Evolutionary conservation across 1,140 invertebrate species (phyloP), one percentile per base, ranked within the genome.

Genomic region (Stegodyphus dumicola): DNA sequence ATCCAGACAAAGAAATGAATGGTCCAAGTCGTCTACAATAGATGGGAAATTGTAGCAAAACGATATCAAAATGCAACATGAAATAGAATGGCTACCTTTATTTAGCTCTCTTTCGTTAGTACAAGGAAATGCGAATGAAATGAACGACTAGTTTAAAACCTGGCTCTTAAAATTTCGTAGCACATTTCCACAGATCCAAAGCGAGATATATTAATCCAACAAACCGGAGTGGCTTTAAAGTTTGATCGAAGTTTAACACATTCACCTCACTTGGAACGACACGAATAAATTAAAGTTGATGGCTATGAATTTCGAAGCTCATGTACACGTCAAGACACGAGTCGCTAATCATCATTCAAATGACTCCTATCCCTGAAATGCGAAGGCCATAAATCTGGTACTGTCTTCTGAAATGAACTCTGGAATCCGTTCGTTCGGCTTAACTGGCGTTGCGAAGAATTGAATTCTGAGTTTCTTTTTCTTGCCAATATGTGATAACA

Each of bases 291-390:
- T 77, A 77, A 48, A 66, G 18, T 49, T n/a, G 75, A 51, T 52
- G 75, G 49, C 49, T 15, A 64, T 64, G 60, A 77, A 77, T 77
- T 49, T 60, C 9, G 13, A 18, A 48, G 48, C 52, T 17, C 13
- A 6, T 7, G 13, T 17, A 7, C 11, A 18, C 65, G 75, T 66
- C 75, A 65, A 6, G 48, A 49, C 18, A 17, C 48, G 13, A 9
- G 48, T 66, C 75, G 60, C 75, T 66, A 65, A 77, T 77, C 75
- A 77, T 77, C 75, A 77, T 77, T 77, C 75, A 77, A 64, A 77
- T 64, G 75, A 77, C 73, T 75, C 18, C 54, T 33, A 33, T 33
- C 10, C 60, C 60, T 11, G 60, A n/a, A 64, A 64, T 7, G 7
- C 17, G 17, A 75, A 48, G 48, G 73, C 54, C 73, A 75, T 75